These are phyloP conservation scores for Homarus americanus DNA, from an alignment of 1,140 invertebrate species.

Conservation along the genomic window DNA sequence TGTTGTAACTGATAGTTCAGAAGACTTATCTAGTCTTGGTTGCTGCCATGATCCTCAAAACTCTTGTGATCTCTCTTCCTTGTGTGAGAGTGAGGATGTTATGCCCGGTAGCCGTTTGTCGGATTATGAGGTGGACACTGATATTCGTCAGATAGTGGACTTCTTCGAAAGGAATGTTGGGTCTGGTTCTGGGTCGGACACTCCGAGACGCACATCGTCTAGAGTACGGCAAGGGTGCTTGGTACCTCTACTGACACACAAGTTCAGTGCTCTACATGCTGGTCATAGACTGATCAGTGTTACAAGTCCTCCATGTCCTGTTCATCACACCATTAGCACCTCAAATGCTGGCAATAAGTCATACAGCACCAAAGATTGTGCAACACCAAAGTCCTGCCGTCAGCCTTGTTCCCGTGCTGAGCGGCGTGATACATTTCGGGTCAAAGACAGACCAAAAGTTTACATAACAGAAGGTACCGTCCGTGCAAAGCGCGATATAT, in stretches of 20 bases:
- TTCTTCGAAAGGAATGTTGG: constrained; percentile 86
- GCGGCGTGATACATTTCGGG: constrained; percentile 65
- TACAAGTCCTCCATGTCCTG: constrained; percentile 35
- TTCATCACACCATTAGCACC: constrained; percentile 39
- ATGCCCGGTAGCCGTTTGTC: constrained; percentile 68
- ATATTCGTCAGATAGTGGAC: constrained; percentile 92
- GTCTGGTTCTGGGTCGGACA: constrained; percentile 35
- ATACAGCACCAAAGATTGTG: constrained; percentile 62
- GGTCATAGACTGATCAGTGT: constrained; percentile 31
- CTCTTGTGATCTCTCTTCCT: constrained; percentile 50
- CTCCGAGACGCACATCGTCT: constrained; percentile 30
- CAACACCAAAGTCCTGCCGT: constrained; percentile 21
- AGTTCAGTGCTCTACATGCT: constrained; percentile 48
- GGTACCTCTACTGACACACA: constrained; percentile 61
- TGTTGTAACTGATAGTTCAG: constrained; percentile 91
- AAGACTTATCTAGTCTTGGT: constrained; percentile 88
- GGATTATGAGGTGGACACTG: constrained; percentile 69
- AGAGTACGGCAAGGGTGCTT: constrained; percentile 48
- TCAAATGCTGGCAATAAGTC: constrained; percentile 55
- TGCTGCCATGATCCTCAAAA: constrained; percentile 76
- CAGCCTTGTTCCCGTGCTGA: constrained; percentile 36
- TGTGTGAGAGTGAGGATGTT: constrained; percentile 78
- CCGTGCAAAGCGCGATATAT: constrained; percentile 74
- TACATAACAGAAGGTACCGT: constrained; percentile 75
- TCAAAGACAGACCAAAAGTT: constrained; percentile 73